phyloP scores from a whole-genome alignment of 1,140 invertebrate species.

The Tetragonula clypearis region DNA sequence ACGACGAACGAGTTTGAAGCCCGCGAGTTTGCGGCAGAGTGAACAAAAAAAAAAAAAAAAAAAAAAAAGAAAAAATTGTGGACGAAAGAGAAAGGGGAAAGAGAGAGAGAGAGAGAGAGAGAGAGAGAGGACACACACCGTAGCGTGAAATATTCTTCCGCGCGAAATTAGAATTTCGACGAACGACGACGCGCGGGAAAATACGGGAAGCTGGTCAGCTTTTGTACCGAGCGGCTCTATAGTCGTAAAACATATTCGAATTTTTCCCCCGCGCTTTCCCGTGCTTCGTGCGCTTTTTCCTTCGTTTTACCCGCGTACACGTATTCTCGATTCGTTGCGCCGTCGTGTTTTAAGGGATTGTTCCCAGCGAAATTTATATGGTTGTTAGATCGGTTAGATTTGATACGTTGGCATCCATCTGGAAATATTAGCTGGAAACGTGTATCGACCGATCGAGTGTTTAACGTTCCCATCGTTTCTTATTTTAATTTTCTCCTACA shows the following conservation, averaged over 20 bases:
- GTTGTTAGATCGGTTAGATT: background rate
- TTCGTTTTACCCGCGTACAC: background rate
- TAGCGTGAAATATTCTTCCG: constrained; percentile 34
- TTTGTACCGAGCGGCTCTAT: constrained; percentile 16
- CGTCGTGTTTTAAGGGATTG: background rate
- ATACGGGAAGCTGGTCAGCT: constrained; percentile 21
- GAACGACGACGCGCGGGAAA: constrained; percentile 24
- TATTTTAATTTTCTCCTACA: too few relatives aligned
- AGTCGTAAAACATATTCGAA: constrained; percentile 48
- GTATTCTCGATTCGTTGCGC: background rate
- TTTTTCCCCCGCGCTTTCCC: constrained; percentile 19
- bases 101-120: too few relatives aligned
- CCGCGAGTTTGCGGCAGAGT: constrained; percentile 14
- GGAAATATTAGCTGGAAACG: too few relatives aligned
- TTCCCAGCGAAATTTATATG: background rate
- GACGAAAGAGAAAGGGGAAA: background rate
- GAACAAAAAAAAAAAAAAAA: background rate
- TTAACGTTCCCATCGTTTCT: too few relatives aligned
- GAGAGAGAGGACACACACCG: background rate
- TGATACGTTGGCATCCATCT: too few relatives aligned
- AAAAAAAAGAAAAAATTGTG: background rate
- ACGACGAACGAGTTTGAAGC: constrained; percentile 24
- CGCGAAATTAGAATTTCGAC: constrained; percentile 51
- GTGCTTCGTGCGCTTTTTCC: background rate
- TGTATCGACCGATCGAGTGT: too few relatives aligned